phyloP scores from a whole-genome alignment of 2,888 invertebrate species.

The Melikaiella ostensackeni region DNA sequence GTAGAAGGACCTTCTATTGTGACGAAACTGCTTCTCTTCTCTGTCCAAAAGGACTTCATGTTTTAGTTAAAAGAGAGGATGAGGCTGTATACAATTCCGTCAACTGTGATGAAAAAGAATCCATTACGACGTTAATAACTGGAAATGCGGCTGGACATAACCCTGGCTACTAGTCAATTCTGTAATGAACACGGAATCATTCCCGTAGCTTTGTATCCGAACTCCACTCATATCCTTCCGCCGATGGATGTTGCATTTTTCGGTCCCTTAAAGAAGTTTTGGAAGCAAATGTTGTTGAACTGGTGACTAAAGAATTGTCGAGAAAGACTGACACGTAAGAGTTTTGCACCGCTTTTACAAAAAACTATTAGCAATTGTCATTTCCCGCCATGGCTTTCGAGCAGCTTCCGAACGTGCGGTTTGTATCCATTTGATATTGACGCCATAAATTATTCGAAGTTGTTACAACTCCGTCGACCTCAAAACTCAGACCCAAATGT shows the following conservation, averaged over 20 bases:
- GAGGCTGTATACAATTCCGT: slow-evolving; percentile 45
- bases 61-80: slow-evolving; percentile 64
- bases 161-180: too few relatives aligned
- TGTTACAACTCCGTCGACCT: background rate
- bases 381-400: too few relatives aligned
- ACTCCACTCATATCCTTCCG: too few relatives aligned
- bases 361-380: background rate
- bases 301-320: too few relatives aligned
- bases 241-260: too few relatives aligned
- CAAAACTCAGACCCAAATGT: too few relatives aligned
- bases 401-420: background rate
- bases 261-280: too few relatives aligned
- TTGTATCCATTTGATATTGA: background rate
- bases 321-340: background rate
- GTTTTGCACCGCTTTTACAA: background rate
- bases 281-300: too few relatives aligned
- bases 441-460: background rate
- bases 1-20: slow-evolving; percentile 65
- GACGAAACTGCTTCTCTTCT: slow-evolving; percentile 73
- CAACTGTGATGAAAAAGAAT: slow-evolving; percentile 44
- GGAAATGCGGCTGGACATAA: slow-evolving; percentile 52
- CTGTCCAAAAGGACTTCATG: slow-evolving; percentile 66
- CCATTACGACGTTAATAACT: slow-evolving; percentile 45
- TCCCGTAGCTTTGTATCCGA: too few relatives aligned
- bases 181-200: too few relatives aligned